Percentiles rank a stretch among this genome's conserved stretches.
Conservation (phyloP, 2,113 vertebrate species). For the Phycodurus eques region DNA sequence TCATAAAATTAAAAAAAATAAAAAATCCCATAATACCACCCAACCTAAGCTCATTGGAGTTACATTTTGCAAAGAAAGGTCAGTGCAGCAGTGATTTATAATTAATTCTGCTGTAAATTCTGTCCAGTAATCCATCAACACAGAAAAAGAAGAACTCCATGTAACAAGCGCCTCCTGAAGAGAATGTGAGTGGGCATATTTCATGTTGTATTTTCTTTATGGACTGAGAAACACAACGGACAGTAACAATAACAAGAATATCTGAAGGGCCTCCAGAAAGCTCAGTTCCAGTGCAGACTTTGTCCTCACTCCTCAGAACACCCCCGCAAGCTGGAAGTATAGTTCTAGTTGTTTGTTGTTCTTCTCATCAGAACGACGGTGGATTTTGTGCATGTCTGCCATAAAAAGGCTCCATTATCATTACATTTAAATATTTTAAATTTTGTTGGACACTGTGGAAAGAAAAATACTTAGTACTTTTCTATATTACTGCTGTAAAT, state of each 20-base stretch:
- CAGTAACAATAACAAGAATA: conserved; percentile 1
- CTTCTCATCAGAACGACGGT: neutral
- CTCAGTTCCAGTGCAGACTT: neutral
- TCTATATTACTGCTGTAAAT: too few relatives aligned
- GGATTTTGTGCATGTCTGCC: neutral
- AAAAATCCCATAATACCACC: conserved; percentile 2
- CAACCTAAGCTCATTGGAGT: conserved; percentile 57
- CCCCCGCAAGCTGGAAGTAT: neutral
- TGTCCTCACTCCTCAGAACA: neutral
- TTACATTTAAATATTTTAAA: too few relatives aligned
- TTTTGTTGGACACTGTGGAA: too few relatives aligned
- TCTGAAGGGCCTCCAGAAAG: neutral
- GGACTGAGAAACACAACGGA: conserved; percentile 31
- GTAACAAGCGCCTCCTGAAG: conserved; percentile 47
- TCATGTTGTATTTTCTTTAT: conserved; percentile 26
- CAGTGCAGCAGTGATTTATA: conserved; percentile 66
- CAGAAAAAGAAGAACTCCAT: conserved; percentile 25
- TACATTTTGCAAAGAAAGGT: conserved; percentile 65
- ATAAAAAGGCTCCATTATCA: too few relatives aligned
- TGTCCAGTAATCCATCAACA: conserved; percentile 63
- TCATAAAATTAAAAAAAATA: too few relatives aligned
- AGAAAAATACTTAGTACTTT: too few relatives aligned
- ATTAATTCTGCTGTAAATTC: conserved; percentile 53
- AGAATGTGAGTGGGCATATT: conserved; percentile 34
- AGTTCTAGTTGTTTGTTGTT: neutral